Percentiles rank a stretch among this genome's conserved stretches.
Evolutionary conservation across 2,797 vertebrate species (phyloP).

Genomic region (Ptychadena robeensis): DNA sequence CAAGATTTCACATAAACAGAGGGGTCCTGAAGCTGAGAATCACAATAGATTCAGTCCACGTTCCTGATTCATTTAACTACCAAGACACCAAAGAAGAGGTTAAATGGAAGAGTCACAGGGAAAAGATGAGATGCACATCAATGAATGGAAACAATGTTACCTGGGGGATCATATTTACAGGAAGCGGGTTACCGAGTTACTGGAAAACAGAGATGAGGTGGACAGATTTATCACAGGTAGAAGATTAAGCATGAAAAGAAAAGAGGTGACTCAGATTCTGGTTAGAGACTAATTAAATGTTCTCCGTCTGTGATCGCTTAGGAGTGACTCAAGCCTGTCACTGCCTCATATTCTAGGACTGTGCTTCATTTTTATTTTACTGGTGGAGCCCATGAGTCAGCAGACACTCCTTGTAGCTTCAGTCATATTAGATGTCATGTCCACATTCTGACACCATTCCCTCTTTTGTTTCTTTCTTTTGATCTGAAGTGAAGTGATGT

Average conservation of each 20-base stretch:
- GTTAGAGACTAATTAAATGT: conserved; percentile 50
- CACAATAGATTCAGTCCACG: not conserved
- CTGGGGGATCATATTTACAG: conserved; percentile 44
- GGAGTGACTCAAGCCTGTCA: conserved; percentile 42
- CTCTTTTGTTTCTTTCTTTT: conserved; percentile 15
- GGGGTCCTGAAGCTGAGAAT: not conserved
- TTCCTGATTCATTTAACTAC: not conserved
- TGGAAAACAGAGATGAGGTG: conserved; percentile 29
- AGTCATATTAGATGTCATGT: conserved; percentile 17
- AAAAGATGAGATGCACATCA: conserved; percentile 19
- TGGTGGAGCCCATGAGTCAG: conserved; percentile 27
- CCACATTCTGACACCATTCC: not conserved
- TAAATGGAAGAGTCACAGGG: conserved; percentile 7
- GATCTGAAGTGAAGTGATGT: not conserved
- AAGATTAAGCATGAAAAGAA: conserved; percentile 44
- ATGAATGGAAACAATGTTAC: conserved; percentile 32
- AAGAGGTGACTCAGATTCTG: conserved; percentile 49
- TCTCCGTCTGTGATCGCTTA: conserved; percentile 23
- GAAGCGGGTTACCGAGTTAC: conserved; percentile 36
- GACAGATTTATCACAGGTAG: conserved; percentile 55
- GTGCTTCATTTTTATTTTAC: not conserved
- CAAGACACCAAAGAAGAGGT: not conserved
- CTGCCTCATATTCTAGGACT: not conserved
- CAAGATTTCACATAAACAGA: too few relatives aligned
- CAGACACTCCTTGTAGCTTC: conserved; percentile 15